phyloP scores from a whole-genome alignment of 2,888 invertebrate species.

The Leucozona laternaria region DNA sequence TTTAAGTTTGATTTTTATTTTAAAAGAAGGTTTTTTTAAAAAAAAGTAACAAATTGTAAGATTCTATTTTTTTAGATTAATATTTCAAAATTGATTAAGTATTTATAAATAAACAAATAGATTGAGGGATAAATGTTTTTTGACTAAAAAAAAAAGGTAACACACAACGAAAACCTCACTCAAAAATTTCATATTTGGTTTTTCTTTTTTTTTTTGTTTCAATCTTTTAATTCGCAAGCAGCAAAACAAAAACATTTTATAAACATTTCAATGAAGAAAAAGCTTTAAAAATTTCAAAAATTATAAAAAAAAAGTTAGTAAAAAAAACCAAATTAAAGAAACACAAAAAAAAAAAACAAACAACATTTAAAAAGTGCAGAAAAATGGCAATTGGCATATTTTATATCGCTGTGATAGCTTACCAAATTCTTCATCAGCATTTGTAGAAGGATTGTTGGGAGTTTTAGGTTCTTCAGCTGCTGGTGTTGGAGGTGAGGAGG shows the following conservation, averaged over 20 bases:
- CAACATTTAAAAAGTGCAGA: slow-evolving; percentile 72
- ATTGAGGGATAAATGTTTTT: not conserved
- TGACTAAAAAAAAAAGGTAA: slow-evolving; percentile 6
- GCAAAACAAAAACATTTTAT: slow-evolving; percentile 56
- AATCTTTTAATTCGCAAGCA: slow-evolving; percentile 47
- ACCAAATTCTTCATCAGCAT: slow-evolving; percentile 81
- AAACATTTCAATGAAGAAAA: slow-evolving; percentile 74
- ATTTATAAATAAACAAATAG: not conserved
- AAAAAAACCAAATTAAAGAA: slow-evolving; percentile 78
- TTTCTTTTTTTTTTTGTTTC: not conserved
- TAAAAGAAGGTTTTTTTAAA: not conserved
- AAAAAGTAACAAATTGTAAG: too few relatives aligned
- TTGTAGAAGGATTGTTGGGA: slow-evolving; percentile 77
- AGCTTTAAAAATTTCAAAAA: slow-evolving; percentile 67
- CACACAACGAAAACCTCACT: slow-evolving; percentile 2
- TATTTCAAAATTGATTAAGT: not conserved
- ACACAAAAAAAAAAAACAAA: slow-evolving; percentile 76
- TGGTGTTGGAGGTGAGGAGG: slow-evolving; percentile 76
- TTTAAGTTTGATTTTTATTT: not conserved
- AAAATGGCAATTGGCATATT: slow-evolving; percentile 46
- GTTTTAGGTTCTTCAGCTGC: slow-evolving; percentile 77
- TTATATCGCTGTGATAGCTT: slow-evolving; percentile 72
- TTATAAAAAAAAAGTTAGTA: slow-evolving; percentile 76
- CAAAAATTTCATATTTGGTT: not conserved
- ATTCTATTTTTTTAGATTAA: not conserved